phyloP scores from a whole-genome alignment of 2,113 vertebrate species.

The Colius striatus region DNA sequence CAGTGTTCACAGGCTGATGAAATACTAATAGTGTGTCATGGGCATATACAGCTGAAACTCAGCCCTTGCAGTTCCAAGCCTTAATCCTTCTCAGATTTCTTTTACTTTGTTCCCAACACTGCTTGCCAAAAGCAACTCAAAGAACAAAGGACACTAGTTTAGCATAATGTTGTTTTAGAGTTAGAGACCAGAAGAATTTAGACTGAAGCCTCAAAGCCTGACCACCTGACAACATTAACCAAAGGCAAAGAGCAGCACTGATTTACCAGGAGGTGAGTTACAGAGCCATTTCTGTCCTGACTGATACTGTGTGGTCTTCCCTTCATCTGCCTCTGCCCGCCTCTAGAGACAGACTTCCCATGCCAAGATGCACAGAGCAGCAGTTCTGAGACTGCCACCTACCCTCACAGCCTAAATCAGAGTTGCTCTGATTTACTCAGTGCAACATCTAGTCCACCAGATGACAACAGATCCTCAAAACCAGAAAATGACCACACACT shows the following conservation, averaged over 20 bases:
- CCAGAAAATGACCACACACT: neutral
- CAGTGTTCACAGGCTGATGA: neutral
- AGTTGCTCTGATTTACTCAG: neutral
- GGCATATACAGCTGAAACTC: rapidly evolving
- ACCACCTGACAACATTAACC: neutral
- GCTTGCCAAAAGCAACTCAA: neutral
- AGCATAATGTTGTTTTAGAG: neutral
- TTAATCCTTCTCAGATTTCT: neutral
- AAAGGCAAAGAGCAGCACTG: neutral
- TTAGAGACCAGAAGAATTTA: neutral
- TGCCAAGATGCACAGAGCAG: rapidly evolving
- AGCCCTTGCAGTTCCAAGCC: neutral
- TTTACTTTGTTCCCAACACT: neutral
- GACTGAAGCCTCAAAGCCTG: neutral
- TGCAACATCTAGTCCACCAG: neutral
- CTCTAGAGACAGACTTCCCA: neutral
- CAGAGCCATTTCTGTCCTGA: neutral
- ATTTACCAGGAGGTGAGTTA: neutral
- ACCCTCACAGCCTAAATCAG: neutral
- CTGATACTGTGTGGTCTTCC: neutral
- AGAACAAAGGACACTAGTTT: neutral
- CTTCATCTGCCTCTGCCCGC: neutral
- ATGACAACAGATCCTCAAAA: neutral
- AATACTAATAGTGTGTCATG: neutral
- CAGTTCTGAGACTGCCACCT: neutral